These are phyloP conservation scores for Aramus guarauna DNA, from an alignment of 2,113 vertebrate species.

Conservation along the genomic window DNA sequence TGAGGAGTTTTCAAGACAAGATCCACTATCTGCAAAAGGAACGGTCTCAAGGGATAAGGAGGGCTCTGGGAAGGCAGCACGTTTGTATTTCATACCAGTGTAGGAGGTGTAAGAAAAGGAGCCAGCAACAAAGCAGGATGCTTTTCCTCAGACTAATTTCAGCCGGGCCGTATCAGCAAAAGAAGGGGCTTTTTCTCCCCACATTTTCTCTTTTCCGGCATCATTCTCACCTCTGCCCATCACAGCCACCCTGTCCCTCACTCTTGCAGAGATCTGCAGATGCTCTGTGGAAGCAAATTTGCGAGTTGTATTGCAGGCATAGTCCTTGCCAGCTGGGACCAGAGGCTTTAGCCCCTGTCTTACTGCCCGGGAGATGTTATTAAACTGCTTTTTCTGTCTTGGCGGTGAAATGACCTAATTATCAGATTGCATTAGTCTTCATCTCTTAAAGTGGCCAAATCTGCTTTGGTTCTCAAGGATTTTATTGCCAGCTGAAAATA, in stretches of 20 bases:
- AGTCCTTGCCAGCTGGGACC: background rate
- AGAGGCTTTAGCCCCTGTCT: background rate
- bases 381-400: constrained; percentile 59
- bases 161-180: background rate
- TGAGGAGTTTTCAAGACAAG: background rate
- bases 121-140: background rate
- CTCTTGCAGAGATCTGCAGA: background rate
- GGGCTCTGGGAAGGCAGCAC: background rate
- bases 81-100: background rate
- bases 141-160: background rate
- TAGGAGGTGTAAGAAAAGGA: background rate
- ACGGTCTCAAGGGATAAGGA: accelerated
- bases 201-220: background rate
- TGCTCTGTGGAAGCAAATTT: background rate
- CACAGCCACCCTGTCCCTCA: background rate
- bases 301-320: background rate
- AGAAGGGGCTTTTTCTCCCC: background rate
- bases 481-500: constrained; percentile 64
- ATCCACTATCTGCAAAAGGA: background rate
- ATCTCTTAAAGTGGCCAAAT: constrained; percentile 51
- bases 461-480: constrained; percentile 31
- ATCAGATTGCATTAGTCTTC: constrained; percentile 67
- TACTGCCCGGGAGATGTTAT: constrained; percentile 9
- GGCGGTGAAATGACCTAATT: constrained; percentile 49
- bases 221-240: background rate